Conservation (phyloP, 2,888 invertebrate species). For the Deilephila porcellus region DNA sequence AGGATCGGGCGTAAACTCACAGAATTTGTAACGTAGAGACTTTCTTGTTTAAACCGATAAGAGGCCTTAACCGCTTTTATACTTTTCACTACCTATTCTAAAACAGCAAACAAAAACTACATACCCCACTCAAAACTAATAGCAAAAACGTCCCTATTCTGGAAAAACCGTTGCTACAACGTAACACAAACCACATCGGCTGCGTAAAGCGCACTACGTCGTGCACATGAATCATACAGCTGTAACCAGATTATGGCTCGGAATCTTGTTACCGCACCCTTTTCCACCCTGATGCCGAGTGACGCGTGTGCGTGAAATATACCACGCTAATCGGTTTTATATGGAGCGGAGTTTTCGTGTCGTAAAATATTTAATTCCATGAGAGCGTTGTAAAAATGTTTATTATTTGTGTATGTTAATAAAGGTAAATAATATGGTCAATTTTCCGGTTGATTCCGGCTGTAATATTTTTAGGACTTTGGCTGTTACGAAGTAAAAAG, state of each 20-base stretch:
- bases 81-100: too few relatives aligned
- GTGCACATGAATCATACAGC: conserved; percentile 76
- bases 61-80: too few relatives aligned
- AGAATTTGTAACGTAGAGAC: too few relatives aligned
- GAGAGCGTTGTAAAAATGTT: conserved; percentile 12
- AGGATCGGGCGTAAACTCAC: too few relatives aligned
- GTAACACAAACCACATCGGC: conserved; percentile 38
- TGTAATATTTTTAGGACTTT: not conserved
- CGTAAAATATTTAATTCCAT: conserved; percentile 26
- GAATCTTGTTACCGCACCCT: conserved; percentile 80
- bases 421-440: too few relatives aligned
- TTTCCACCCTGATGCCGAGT: conserved; percentile 68
- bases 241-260: conserved; percentile 74
- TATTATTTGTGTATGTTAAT: conserved; percentile 12
- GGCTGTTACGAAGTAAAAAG: too few relatives aligned
- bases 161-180: conserved; percentile 21
- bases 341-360: conserved; percentile 37
- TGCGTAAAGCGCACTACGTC: conserved; percentile 27
- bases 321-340: conserved; percentile 58
- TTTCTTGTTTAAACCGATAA: too few relatives aligned
- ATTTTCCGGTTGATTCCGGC: not conserved
- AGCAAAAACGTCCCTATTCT: conserved; percentile 23
- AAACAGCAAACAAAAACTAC: too few relatives aligned
- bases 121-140: not conserved
- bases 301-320: conserved; percentile 57